These are phyloP conservation scores for Pseudomyrmex concolor DNA, from an alignment of 1,140 invertebrate species.

Conservation along the genomic window DNA sequence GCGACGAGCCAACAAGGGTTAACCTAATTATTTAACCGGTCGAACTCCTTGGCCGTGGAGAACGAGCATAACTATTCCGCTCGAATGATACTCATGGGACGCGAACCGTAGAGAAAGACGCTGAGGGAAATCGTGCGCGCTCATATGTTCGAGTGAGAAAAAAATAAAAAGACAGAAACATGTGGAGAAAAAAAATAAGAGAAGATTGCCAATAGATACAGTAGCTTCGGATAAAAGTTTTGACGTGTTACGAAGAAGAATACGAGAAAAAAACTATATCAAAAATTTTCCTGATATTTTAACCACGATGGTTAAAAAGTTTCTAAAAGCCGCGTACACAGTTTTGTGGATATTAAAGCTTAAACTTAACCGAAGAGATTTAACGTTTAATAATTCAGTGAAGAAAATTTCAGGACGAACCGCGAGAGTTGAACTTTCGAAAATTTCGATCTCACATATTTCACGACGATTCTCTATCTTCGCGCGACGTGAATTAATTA, in stretches of 20 bases:
- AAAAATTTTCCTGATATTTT: not conserved
- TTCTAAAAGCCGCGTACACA: too few species aligned
- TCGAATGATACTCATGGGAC: constrained; percentile 79
- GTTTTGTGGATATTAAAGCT: not conserved
- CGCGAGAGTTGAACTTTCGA: not conserved
- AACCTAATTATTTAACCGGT: constrained; percentile 80
- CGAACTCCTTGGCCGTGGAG: constrained; percentile 74
- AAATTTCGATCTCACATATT: not conserved
- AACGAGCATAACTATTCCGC: constrained; percentile 79
- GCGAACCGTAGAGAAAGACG: constrained; percentile 62
- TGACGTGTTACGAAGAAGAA: not conserved
- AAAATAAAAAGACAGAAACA: not conserved
- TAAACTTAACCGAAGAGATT: not conserved
- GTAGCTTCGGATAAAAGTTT: constrained; percentile 3
- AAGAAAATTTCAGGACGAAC: too few species aligned
- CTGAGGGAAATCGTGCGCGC: constrained; percentile 15
- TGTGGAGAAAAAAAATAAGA: constrained; percentile 22
- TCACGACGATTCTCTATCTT: not conserved
- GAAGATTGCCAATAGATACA: not conserved
- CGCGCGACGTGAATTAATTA: not conserved
- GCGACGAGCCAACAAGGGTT: constrained; percentile 78
- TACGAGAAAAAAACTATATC: not conserved
- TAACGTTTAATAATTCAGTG: too few species aligned
- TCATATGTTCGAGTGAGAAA: constrained; percentile 5
- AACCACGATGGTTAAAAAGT: too few species aligned